Conservation (phyloP, 1,140 invertebrate species). For the Venturia canescens region DNA sequence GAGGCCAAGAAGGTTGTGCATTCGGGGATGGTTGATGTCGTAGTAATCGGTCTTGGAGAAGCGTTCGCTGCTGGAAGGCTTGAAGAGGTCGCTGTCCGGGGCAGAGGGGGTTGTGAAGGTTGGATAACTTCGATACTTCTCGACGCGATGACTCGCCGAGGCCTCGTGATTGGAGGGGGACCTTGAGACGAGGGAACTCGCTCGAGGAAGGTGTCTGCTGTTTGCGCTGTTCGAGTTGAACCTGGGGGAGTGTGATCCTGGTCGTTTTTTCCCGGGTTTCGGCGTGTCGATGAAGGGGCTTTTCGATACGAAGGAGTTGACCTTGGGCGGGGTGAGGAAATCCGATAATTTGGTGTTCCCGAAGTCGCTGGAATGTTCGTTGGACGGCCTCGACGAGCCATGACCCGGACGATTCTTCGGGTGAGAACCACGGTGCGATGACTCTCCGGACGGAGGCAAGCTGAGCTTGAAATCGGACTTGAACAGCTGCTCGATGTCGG, state of each 20-base stretch:
- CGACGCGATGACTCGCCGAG: constrained; percentile 57
- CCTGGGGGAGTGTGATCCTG: constrained; percentile 53
- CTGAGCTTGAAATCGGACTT: constrained; percentile 62
- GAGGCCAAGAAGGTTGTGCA: constrained; percentile 70
- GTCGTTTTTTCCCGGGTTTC: constrained; percentile 67
- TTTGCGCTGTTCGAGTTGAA: constrained; percentile 36
- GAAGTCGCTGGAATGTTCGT: constrained; percentile 42
- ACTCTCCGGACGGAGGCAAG: constrained; percentile 51
- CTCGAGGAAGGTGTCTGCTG: constrained; percentile 51
- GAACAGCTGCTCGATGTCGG: constrained; percentile 67
- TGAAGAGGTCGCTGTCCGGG: constrained; percentile 47
- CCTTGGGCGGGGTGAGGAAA: constrained; percentile 69
- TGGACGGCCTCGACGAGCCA: constrained; percentile 42
- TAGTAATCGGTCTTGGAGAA: constrained; percentile 52
- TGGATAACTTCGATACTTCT: constrained; percentile 56
- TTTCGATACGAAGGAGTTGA: constrained; percentile 65
- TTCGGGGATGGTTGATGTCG: constrained; percentile 68
- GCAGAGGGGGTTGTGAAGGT: constrained; percentile 58
- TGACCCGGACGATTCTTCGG: constrained; percentile 50
- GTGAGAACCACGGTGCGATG: constrained; percentile 31
- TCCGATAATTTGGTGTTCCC: constrained; percentile 60
- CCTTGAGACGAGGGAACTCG: constrained; percentile 50
- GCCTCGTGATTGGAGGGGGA: constrained; percentile 54
- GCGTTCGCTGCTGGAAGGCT: constrained; percentile 50
- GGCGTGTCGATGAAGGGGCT: constrained; percentile 62